Conservation (phyloP, 2,797 vertebrate genomes). For the Poeciliopsis presidionis region DNA sequence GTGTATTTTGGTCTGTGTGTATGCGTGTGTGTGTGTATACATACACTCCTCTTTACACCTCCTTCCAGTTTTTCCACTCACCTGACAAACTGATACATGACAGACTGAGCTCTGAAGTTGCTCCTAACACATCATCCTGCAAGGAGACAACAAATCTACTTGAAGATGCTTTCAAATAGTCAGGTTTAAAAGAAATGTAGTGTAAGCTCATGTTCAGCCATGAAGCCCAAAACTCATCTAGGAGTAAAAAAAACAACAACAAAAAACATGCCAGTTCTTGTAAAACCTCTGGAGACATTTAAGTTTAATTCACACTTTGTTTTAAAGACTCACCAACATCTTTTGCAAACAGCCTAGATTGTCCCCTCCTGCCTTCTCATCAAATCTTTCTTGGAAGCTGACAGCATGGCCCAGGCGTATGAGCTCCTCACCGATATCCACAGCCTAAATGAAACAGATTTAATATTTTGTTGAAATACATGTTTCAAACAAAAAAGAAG, state of each 20-base stretch:
- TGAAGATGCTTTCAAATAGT: background rate
- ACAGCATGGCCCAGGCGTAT: constrained; percentile 81
- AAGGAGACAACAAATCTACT: constrained; percentile 1
- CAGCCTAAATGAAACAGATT: constrained; percentile 63
- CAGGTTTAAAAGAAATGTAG: background rate
- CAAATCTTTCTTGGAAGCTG: constrained; percentile 68
- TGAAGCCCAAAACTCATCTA: background rate
- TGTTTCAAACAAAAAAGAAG: background rate
- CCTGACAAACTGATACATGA: constrained; percentile 87
- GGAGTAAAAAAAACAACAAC: background rate
- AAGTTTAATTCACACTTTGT: too few relatives aligned
- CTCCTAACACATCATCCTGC: constrained; percentile 79
- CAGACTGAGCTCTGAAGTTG: constrained; percentile 78
- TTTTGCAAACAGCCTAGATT: constrained; percentile 67
- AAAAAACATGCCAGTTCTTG: background rate
- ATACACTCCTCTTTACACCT: background rate
- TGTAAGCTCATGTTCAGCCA: background rate
- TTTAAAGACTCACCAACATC: constrained; percentile 76
- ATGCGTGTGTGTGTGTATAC: too few relatives aligned
- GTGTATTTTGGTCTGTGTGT: background rate
- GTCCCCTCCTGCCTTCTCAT: constrained; percentile 52
- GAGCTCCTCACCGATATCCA: constrained; percentile 88
- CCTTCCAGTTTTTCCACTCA: constrained; percentile 46
- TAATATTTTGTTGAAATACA: background rate
- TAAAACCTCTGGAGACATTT: background rate